phyloP scores from a whole-genome alignment of 2,888 invertebrate genomes.

The Nymphalis polychloros region DNA sequence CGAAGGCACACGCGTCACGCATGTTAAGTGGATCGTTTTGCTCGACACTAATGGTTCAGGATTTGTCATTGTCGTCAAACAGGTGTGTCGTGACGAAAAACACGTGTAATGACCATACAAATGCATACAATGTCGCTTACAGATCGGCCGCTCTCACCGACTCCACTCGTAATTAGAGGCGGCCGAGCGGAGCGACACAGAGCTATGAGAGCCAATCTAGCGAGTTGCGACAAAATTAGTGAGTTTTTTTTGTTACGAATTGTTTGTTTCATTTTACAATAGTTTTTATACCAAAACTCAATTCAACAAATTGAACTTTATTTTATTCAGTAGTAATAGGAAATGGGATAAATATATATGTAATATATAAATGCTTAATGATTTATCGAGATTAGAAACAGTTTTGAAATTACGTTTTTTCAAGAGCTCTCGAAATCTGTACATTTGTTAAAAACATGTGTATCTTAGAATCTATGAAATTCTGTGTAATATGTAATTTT shows the following conservation, averaged over 20 bases:
- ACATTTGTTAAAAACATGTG: too few relatives aligned
- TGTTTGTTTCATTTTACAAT: slow-evolving; percentile 7
- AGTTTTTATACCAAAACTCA: slow-evolving; percentile 5
- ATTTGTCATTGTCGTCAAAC: slow-evolving; percentile 62
- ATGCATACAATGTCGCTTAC: slow-evolving; percentile 63
- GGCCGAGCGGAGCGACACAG: slow-evolving; percentile 48
- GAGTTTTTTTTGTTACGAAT: slow-evolving; percentile 21
- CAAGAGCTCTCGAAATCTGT: too few relatives aligned
- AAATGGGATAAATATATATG: too few relatives aligned
- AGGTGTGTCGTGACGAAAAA: slow-evolving; percentile 66
- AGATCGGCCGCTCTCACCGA: slow-evolving; percentile 56
- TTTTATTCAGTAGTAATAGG: background rate
- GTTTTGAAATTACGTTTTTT: too few relatives aligned
- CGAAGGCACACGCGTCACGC: slow-evolving; percentile 36
- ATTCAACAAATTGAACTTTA: background rate
- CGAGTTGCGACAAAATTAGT: slow-evolving; percentile 26
- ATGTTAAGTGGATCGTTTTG: slow-evolving; percentile 46
- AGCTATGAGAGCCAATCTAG: slow-evolving; percentile 41
- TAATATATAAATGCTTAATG: too few relatives aligned
- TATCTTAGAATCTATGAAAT: too few relatives aligned
- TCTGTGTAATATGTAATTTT: too few relatives aligned
- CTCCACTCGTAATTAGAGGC: slow-evolving; percentile 55
- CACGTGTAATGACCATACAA: slow-evolving; percentile 62
- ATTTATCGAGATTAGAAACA: too few relatives aligned
- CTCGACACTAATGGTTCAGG: slow-evolving; percentile 52